These are phyloP conservation scores for Pseudorectes ferrugineus DNA, from an alignment of 2,113 vertebrate species.

Conservation along the genomic window DNA sequence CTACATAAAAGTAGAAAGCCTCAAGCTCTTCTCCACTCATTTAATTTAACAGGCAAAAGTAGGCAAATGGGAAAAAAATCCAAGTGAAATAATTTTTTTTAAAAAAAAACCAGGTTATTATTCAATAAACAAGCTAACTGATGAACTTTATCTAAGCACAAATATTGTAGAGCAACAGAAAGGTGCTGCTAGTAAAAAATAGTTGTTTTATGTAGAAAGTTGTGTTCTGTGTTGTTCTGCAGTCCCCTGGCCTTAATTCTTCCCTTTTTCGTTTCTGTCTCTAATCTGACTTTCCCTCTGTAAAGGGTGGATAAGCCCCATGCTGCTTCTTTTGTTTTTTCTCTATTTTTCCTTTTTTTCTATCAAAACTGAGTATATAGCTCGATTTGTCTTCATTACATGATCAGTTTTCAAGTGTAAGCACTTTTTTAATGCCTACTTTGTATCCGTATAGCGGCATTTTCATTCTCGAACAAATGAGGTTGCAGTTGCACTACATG, in stretches of 20 bases:
- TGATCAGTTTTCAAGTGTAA: background rate
- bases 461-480: background rate
- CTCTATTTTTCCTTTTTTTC: background rate
- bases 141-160: background rate
- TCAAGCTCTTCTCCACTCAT: accelerated
- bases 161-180: background rate
- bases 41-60: background rate
- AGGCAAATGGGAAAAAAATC: background rate
- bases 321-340: background rate
- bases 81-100: background rate
- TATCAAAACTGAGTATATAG: background rate
- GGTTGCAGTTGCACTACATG: background rate
- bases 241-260: background rate
- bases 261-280: background rate
- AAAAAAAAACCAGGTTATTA: background rate
- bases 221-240: background rate
- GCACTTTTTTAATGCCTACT: background rate
- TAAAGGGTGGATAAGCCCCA: background rate
- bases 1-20: background rate
- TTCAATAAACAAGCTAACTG: background rate
- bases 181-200: background rate
- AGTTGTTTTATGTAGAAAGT: background rate
- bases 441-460: background rate
- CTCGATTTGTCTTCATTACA: background rate
- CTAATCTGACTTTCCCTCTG: background rate